Evolutionary conservation across 2,888 invertebrate species (phyloP).

Genomic region (Ophion obscuratus): DNA sequence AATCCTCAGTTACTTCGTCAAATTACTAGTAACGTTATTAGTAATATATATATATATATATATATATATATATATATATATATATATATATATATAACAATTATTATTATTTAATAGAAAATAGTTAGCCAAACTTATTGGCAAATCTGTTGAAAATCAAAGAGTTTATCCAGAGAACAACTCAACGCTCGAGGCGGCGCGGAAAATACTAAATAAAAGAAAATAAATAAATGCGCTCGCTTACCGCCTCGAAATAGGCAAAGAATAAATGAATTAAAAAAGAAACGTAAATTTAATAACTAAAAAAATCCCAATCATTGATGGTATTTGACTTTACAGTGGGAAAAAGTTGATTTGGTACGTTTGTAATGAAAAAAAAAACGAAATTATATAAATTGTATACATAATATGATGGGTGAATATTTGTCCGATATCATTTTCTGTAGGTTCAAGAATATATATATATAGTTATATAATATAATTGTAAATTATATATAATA

Average conservation of each 20-base stretch:
- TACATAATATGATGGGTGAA: not conserved
- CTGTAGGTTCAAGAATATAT: too few relatives aligned
- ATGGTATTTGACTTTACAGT: not conserved
- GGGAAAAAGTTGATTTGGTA: not conserved
- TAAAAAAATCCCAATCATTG: not conserved
- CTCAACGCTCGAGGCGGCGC: not conserved
- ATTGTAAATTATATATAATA: too few relatives aligned
- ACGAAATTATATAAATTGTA: not conserved
- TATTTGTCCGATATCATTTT: too few relatives aligned
- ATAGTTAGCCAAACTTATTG: not conserved
- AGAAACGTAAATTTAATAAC: not conserved
- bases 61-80: too few relatives aligned
- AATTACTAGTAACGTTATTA: not conserved
- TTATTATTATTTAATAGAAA: not conserved
- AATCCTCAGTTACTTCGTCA: not conserved
- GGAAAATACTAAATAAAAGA: not conserved
- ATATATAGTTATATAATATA: too few relatives aligned
- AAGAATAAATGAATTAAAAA: not conserved
- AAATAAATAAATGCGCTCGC: not conserved
- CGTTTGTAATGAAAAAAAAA: not conserved
- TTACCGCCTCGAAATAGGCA: not conserved
- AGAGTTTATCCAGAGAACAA: not conserved
- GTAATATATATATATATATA: not conserved
- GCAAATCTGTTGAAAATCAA: not conserved
- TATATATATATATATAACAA: not conserved